These are phyloP conservation scores for Drosophila repleta DNA, from an alignment of 1,140 invertebrate genomes.

Conservation along the genomic window DNA sequence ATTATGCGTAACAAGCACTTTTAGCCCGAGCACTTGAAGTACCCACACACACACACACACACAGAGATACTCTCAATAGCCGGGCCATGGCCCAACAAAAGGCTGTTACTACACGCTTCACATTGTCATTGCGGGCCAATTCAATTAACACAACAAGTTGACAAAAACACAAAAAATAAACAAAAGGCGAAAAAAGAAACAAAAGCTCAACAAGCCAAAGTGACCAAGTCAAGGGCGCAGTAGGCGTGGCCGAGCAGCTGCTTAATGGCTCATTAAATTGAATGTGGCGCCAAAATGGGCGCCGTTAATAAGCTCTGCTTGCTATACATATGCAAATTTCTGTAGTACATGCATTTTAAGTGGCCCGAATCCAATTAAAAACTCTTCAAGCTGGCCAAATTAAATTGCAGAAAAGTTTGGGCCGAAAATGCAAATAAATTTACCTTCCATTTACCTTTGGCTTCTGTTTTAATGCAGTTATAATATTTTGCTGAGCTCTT, in stretches of 20 bases:
- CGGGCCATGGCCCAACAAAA: constrained; percentile 64
- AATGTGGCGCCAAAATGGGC: constrained; percentile 51
- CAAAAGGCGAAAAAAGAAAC: constrained; percentile 10
- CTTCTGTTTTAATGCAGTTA: constrained; percentile 17
- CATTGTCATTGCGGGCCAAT: constrained; percentile 61
- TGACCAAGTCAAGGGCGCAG: constrained; percentile 41
- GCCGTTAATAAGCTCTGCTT: constrained; percentile 12
- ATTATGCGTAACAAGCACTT: constrained; percentile 71
- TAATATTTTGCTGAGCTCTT: constrained; percentile 21
- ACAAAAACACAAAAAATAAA: constrained; percentile 22
- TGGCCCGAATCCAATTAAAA: constrained; percentile 47
- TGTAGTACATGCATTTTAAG: constrained; percentile 33
- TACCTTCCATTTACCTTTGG: constrained; percentile 3
- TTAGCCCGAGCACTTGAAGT: constrained; percentile 46
- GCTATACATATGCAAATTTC: constrained; percentile 68
- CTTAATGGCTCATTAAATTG: constrained; percentile 74
- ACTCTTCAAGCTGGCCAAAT: constrained; percentile 6
- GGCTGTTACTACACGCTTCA: constrained; percentile 28
- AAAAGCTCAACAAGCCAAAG: constrained; percentile 45
- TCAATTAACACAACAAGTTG: constrained; percentile 72
- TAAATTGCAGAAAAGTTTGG: constrained; percentile 31
- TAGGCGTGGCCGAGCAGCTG: background rate
- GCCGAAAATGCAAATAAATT: constrained; percentile 2
- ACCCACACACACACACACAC: background rate
- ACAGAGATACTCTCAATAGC: constrained; percentile 5